These are phyloP conservation scores for Rattus norvegicus DNA, from an alignment of 2,113 vertebrate species.

Conservation along the genomic window DNA sequence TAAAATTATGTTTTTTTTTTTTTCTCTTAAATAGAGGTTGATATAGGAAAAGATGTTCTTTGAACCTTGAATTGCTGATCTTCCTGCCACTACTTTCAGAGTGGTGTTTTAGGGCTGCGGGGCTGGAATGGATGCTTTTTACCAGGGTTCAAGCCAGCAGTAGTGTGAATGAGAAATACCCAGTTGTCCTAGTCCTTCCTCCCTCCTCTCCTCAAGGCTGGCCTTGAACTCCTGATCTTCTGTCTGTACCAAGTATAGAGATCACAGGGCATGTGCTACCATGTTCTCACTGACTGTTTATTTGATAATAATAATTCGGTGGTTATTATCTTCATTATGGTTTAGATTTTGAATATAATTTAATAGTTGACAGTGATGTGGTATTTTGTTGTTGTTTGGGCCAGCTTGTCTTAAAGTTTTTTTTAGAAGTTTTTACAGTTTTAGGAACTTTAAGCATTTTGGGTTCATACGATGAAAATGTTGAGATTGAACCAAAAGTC, in stretches of 20 bases:
- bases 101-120: not conserved
- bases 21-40: not conserved
- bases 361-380: not conserved
- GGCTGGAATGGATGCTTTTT: not conserved
- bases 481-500: not conserved
- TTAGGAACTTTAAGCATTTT: constrained; percentile 23
- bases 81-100: not conserved
- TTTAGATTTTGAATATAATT: constrained; percentile 51
- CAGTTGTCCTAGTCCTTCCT: no score
- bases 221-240: not conserved
- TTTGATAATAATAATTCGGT: constrained; percentile 18
- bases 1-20: not conserved
- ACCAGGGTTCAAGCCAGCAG: not conserved
- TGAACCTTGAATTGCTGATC: not conserved
- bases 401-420: not conserved
- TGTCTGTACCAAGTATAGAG: not conserved
- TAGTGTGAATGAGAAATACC: not conserved
- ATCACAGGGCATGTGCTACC: not conserved
- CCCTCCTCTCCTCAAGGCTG: not conserved
- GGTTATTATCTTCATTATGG: constrained; percentile 30
- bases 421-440: constrained; percentile 5
- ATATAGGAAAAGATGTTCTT: not conserved
- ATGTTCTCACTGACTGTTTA: not conserved
- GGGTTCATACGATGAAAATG: not conserved
- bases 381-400: not conserved